A percentile compares a stretch with the other conserved stretches of the same genome.
These are phyloP conservation scores for Pterocles orientalis DNA, from an alignment of 2,113 vertebrate species.

Conservation along the genomic window DNA sequence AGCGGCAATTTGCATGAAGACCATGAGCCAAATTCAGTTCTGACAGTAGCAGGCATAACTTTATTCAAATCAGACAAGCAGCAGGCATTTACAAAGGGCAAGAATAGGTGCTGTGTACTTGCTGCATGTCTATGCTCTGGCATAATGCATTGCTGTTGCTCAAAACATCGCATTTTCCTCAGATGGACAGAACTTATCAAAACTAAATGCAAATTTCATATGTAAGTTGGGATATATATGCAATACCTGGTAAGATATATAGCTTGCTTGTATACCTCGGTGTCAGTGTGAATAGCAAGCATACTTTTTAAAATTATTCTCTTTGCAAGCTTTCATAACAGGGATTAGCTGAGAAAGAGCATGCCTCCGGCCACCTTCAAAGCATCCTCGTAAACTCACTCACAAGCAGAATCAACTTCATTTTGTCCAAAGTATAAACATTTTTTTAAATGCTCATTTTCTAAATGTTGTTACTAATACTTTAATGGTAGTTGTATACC, in stretches of 20 bases:
- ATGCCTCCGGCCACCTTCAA: conserved; percentile 18
- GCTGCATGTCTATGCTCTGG: not conserved
- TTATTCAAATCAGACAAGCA: conserved; percentile 52
- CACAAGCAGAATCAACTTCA: not conserved
- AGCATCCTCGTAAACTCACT: conserved; percentile 22
- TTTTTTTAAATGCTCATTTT: not conserved
- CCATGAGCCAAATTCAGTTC: conserved; percentile 57
- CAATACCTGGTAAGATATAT: not conserved
- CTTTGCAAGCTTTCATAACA: not conserved
- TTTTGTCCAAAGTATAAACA: not conserved
- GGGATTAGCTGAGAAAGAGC: conserved; percentile 15
- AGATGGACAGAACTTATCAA: not conserved
- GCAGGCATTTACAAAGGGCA: not conserved
- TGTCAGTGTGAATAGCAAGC: not conserved
- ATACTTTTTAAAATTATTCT: not conserved
- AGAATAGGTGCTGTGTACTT: conserved; percentile 1
- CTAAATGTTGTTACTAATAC: not conserved
- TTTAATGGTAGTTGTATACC: conserved; percentile 43
- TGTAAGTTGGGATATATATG: not conserved
- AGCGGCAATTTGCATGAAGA: conserved; percentile 57
- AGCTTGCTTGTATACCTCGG: not conserved
- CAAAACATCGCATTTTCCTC: not conserved
- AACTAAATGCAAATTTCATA: not conserved
- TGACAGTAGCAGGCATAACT: conserved; percentile 63
- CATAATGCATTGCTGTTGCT: not conserved